Base-by-base conservation (phyloP, 2,797 vertebrate genomes). In the Triplophysa yarkandensis region DNA sequence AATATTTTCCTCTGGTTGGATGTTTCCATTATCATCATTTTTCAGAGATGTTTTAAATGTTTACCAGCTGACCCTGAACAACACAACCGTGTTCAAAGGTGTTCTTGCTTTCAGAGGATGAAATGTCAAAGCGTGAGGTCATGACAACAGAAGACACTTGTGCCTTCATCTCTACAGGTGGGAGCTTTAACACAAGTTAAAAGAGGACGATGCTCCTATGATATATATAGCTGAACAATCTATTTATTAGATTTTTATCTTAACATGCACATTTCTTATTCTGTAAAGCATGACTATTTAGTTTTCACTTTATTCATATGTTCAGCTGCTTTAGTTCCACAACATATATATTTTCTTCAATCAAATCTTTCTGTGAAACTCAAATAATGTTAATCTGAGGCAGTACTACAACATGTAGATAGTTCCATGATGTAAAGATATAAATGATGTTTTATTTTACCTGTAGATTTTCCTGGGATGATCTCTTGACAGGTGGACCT, bases 101-200 rank as follows among this genome's bases (percentile, higher is more conserved):
- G 62, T 57, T 71, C 87, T 82, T 50, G 67, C 75, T 57, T 80
- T 81, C 80, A 61, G 48, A 82, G 80, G 71, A 44, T 50, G 52
- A 89, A 91, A 91, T 89, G 87, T 88, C 87, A 84, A 83, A 80
- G 79, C 79, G 77, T 76, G 76, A 80, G 75, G 80, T n/a, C 77
- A 27, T 69, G 14, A 34, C 80, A 84, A 88, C 88, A 90, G 89
- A 91, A 87, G 83, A 85, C 92, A 92, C 86, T 72, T 62, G 11
- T 17, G 60, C 76, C 63, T 79, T 85, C 79, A 76, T 81, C 77
- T 78, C 83, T 65, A 68, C 52, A 50, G 78, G 86, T 83, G 80
- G 77, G 83, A 83, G 69, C 6, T 65, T 82, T 80, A 84, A 86
- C 52, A 36, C 63, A 60, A 57, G 48, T 54, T 68, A 14, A 67